Conservation (phyloP, 2,797 vertebrate genomes). For the Babyrousa celebensis region DNA sequence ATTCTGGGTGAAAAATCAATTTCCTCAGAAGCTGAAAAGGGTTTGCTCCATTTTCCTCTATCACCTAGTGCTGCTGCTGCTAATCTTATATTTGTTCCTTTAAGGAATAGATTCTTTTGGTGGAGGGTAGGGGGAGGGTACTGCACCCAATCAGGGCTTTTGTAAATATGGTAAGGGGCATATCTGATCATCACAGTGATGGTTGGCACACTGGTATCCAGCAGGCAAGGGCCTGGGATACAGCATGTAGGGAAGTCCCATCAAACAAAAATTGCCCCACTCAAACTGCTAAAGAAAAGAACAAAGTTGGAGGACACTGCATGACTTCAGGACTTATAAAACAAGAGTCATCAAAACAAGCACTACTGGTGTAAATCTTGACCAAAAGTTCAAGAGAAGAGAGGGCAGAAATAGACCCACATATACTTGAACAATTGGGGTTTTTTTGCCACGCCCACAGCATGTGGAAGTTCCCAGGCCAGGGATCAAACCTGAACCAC, state of each 20-base stretch:
- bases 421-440: too few species aligned
- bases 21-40: constrained; percentile 11
- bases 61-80: not conserved
- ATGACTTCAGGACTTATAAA: not conserved
- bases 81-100: not conserved
- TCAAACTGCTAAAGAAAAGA: not conserved
- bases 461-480: too few species aligned
- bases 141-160: not conserved
- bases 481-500: too few species aligned
- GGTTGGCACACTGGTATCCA: not conserved
- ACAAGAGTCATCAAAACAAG: not conserved
- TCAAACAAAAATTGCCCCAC: not conserved
- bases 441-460: too few species aligned
- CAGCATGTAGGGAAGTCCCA: not conserved
- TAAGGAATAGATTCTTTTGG: constrained; percentile 30
- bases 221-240: not conserved
- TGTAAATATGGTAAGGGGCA: not conserved
- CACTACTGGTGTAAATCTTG: not conserved
- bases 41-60: constrained; percentile 1
- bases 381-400: not conserved
- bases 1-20: constrained; percentile 56
- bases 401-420: not conserved
- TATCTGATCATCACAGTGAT: not conserved
- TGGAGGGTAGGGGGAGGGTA: accelerated
- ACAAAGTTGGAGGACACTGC: not conserved